Base-by-base conservation (phyloP, 2,113 vertebrate species). In the Ellobius talpinus region DNA sequence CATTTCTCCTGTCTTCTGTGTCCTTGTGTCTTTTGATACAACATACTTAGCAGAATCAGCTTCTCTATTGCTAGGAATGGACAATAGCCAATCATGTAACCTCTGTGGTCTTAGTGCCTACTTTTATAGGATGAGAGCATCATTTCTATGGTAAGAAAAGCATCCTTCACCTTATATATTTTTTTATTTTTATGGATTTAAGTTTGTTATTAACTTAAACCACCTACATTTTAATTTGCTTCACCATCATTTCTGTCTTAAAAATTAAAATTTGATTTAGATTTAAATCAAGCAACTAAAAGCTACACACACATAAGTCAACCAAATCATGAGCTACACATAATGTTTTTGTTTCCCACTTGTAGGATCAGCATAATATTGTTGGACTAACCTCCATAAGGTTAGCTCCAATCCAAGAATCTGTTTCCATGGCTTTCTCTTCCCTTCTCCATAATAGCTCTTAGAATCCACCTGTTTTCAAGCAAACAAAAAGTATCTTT, bases 361-460 rank as follows among this genome's bases (percentile, higher is more conserved):
- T 73, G 29, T 66, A 58, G 45, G 14, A 19, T 94, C 29, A 95
- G 72, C 84, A 33, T 0, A 39, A 74, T 76, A 79, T 91, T 76
- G 4, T 74, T 82, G 97, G 50, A 66, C 90, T 93, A 92, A 94
- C 86, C 73, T 96, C 92, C 31, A 85, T 89, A 94, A 90, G 58
- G 91, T 96, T 93, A 3, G 55, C 85, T 96, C 96, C 61, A 58
- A 92, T 66, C 66, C 96, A n/a, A 79, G 86, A 90, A 88, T 91
- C 77, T 96, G 65, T 94, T 93, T 87, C 72, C 79, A 24, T 89
- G 47, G 77, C 39, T 78, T 91, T 55, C 52, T 88, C 65, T 42
- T 66, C 94, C 95, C 89, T 94, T 91, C 26, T 61, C 26, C 70
- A 4, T 19, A 45, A 9, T 42, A 61, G 55, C 74, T 63, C 5